Conservation (phyloP, 2,113 vertebrate genomes). For the Synchiropus splendidus region DNA sequence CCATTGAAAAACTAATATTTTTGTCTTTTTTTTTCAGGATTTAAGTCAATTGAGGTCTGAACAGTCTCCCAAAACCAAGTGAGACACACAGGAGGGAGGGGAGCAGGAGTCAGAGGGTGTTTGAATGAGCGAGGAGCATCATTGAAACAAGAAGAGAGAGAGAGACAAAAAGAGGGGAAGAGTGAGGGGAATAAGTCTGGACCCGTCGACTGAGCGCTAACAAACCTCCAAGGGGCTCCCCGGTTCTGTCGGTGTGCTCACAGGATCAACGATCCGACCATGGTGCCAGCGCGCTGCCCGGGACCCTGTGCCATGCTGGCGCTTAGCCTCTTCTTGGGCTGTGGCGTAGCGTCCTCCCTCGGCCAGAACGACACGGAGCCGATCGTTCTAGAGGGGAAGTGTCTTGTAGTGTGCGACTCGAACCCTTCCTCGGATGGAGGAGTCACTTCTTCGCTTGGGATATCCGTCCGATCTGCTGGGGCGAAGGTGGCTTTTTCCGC, state of each 20-base stretch:
- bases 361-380: constrained; percentile 96
- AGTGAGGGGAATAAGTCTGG: constrained; percentile 60
- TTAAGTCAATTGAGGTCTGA: constrained; percentile 47
- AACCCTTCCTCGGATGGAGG: constrained; percentile 93
- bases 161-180: constrained; percentile 35
- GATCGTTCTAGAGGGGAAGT: constrained; percentile 95
- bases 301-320: constrained; percentile 72
- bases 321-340: constrained; percentile 72
- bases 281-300: constrained; percentile 65
- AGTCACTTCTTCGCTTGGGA: constrained; percentile 92
- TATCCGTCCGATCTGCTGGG: constrained; percentile 92
- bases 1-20: neutral
- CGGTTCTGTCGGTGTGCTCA: constrained; percentile 56
- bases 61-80: constrained; percentile 49
- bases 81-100: constrained; percentile 53
- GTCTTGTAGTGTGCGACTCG: constrained; percentile 96
- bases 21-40: constrained; percentile 45
- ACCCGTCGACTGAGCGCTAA: constrained; percentile 66
- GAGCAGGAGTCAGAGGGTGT: constrained; percentile 53
- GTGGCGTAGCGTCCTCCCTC: constrained; percentile 65
- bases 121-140: constrained; percentile 52
- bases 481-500: constrained; percentile 97
- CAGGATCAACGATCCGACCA: constrained; percentile 67
- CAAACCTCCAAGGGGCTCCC: constrained; percentile 71
- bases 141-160: constrained; percentile 32